Evolutionary conservation across 1,140 invertebrate species (phyloP), one percentile per base, ranked within the genome.

Genomic region (Drosophila santomea): DNA sequence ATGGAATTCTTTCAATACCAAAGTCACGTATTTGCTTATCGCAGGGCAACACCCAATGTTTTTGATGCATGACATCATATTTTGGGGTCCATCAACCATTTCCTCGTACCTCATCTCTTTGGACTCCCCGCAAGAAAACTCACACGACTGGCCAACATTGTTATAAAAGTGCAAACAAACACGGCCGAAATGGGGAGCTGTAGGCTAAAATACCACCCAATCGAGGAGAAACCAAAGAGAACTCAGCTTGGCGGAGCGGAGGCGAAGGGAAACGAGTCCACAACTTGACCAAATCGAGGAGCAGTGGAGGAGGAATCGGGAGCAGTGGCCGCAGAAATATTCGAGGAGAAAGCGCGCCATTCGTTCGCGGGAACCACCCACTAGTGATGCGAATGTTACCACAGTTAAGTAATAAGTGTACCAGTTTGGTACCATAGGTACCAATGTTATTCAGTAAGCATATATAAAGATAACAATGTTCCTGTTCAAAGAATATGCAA

Each of bases 121-220:
- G 8, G 4, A 7, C 36, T 55, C 7, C 36, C 17, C 5, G 6
- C 17, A 23, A 11, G 25, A 17, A 48, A 52, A 20, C 8, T 20
- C 47, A 62, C 32, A 10, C 44, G 38, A 56, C 44, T 59, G 63
- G 67, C 71, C 66, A 76, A 89, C 83, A 88, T 83, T 88, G 83
- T 88, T 88, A 89, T 83, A 83, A 78, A 88, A 89, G 80, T 84
- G 77, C 84, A 89, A 89, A 74, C 78, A 85, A 85, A 84, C 77
- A 80, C 80, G 76, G 69, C 69, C 57, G 63, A 52, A 66, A n/a
- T 12, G 48, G 36, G 59, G 44, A 20, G 36, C 20, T 44, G 41
- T 20, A 23, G 59, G 60, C 6, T 36, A 41, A 25, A 59, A 17
- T 62, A 10, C 35, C 36, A 36, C 28, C 50, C 36, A 69, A 39